phyloP scores from a whole-genome alignment of 2,797 vertebrate species.

The Myotis myotis region DNA sequence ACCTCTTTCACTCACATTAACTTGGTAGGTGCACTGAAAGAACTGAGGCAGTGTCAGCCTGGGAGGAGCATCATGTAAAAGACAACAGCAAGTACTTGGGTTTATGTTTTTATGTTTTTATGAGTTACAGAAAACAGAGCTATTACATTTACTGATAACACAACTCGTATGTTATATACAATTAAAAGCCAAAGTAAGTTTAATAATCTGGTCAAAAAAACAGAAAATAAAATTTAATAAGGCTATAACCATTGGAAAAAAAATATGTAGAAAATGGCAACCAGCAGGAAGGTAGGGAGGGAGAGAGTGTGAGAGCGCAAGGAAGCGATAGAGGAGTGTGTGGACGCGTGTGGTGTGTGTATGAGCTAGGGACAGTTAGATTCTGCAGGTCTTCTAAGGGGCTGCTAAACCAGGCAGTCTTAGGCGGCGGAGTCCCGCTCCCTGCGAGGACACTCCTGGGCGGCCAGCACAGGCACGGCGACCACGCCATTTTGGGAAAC shows the following conservation, averaged over 20 bases:
- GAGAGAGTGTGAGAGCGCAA: too few species aligned
- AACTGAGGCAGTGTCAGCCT: not conserved
- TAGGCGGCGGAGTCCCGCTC: too few species aligned
- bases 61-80: not conserved
- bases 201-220: not conserved
- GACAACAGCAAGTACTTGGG: not conserved
- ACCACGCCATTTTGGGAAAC: too few species aligned
- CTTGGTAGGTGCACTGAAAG: not conserved
- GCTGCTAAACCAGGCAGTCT: too few species aligned
- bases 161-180: not conserved
- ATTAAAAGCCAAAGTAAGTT: not conserved
- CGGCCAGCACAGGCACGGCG: too few species aligned
- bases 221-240: constrained; percentile 30
- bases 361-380: too few species aligned
- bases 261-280: too few species aligned
- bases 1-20: not conserved
- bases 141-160: not conserved
- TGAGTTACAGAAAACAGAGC: not conserved
- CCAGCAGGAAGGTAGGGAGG: too few species aligned
- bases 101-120: not conserved
- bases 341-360: too few species aligned
- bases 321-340: too few species aligned
- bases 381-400: too few species aligned
- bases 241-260: not conserved
- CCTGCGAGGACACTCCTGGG: too few species aligned